phyloP scores from a whole-genome alignment of 2,797 vertebrate species.

The Enteromius treurensis region DNA sequence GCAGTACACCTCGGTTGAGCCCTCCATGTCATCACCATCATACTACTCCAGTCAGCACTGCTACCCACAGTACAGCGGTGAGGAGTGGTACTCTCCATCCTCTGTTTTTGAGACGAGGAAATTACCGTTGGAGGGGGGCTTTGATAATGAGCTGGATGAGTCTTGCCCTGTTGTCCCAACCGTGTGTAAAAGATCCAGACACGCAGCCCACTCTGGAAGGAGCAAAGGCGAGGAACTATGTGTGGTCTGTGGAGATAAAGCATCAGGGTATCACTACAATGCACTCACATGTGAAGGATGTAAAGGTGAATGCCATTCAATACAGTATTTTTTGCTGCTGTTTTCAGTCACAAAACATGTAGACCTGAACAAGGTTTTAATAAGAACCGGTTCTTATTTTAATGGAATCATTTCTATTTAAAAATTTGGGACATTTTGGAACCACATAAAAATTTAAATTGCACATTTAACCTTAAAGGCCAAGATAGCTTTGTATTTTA shows the following conservation, averaged over 20 bases:
- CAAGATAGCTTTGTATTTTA: not conserved
- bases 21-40: conserved; percentile 81
- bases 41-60: conserved; percentile 90
- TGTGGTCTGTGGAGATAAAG: conserved; percentile 97
- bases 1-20: conserved; percentile 86
- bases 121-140: conserved; percentile 83
- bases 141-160: conserved; percentile 81
- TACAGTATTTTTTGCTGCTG: not conserved
- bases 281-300: conserved; percentile 98
- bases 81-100: conserved; percentile 90
- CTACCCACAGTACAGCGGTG: conserved; percentile 84
- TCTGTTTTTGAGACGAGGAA: conserved; percentile 89
- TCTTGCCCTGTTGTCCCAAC: conserved; percentile 72
- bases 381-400: not conserved
- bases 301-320: conserved; percentile 83
- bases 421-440: not conserved
- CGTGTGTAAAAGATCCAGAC: conserved; percentile 83
- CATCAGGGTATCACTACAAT: conserved; percentile 98
- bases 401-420: not conserved
- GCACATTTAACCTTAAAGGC: not conserved
- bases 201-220: conserved; percentile 79
- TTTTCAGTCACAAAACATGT: not conserved
- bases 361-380: not conserved
- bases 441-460: not conserved
- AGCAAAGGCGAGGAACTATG: conserved; percentile 95